A percentile compares a stretch with the other conserved stretches of the same genome.
These are phyloP conservation scores for Penaeus chinensis DNA, from an alignment of 1,140 invertebrate species.

Conservation along the genomic window DNA sequence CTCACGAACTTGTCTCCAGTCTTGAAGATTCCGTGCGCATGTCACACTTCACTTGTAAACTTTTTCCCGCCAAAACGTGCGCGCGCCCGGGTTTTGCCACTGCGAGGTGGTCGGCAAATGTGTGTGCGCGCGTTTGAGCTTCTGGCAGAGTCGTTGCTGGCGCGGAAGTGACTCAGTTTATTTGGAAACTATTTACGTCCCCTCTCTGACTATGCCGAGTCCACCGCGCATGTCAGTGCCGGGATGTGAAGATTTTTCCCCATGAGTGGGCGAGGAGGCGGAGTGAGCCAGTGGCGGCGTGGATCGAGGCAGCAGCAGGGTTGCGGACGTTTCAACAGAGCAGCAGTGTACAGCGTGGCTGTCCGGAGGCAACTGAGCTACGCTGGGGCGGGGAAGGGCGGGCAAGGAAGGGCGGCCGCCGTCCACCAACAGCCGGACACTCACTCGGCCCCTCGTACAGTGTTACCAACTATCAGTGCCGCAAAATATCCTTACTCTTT, in stretches of 20 bases:
- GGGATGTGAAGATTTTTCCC: conserved; percentile 56
- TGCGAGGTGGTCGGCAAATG: conserved; percentile 34
- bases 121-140: conserved; percentile 39
- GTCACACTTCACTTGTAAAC: conserved; percentile 60
- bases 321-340: conserved; percentile 37
- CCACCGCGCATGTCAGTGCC: conserved; percentile 53
- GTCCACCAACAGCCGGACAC: conserved; percentile 41
- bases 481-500: conserved; percentile 28
- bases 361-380: conserved; percentile 57
- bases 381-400: not conserved
- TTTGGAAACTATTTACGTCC: conserved; percentile 61
- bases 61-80: conserved; percentile 60
- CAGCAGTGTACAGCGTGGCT: conserved; percentile 46
- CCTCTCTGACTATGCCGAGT: conserved; percentile 26
- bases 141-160: conserved; percentile 49
- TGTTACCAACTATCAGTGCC: conserved; percentile 60
- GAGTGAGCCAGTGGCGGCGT: conserved; percentile 52
- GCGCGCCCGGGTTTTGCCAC: conserved; percentile 38
- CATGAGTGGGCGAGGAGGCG: conserved; percentile 51
- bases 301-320: conserved; percentile 47
- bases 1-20: conserved; percentile 50
- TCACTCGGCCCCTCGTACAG: conserved; percentile 44
- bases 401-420: conserved; percentile 54
- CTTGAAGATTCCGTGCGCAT: conserved; percentile 50
- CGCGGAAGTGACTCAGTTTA: conserved; percentile 58